Percentiles rank a stretch among this genome's conserved stretches.
These are phyloP conservation scores for Phrynocephalus versicolor DNA, from an alignment of 2,113 vertebrate species.

Conservation along the genomic window DNA sequence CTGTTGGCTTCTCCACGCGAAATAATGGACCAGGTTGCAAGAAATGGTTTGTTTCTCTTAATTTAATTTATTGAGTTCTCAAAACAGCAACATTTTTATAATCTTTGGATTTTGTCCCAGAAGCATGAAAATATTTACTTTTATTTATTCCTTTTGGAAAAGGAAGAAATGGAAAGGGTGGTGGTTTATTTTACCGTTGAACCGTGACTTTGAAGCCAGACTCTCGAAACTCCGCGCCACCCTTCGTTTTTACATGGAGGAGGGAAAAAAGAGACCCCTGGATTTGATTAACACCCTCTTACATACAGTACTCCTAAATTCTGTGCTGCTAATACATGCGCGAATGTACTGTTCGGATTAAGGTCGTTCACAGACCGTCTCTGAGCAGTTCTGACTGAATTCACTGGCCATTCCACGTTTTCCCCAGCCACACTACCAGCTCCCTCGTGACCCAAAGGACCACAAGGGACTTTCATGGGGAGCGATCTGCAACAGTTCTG, in stretches of 20 bases:
- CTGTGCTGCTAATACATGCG: not conserved
- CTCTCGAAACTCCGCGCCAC: not conserved
- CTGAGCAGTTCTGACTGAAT: not conserved
- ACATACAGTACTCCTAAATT: not conserved
- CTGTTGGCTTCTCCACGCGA: not conserved
- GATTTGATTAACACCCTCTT: not conserved
- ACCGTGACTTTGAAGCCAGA: not conserved
- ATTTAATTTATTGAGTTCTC: constrained; percentile 24
- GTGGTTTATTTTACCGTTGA: constrained; percentile 3
- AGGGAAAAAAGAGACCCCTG: not conserved
- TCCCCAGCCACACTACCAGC: not conserved
- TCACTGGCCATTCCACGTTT: not conserved
- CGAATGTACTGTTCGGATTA: not conserved
- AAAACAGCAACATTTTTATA: constrained; percentile 13
- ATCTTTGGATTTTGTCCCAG: constrained; percentile 23
- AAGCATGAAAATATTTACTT: constrained; percentile 3
- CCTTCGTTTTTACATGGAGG: not conserved
- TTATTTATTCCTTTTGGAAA: constrained; percentile 18
- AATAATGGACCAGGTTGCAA: not conserved
- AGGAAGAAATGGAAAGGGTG: not conserved
- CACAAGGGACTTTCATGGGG: too few species aligned
- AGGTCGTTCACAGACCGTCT: not conserved
- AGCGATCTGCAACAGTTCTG: too few species aligned
- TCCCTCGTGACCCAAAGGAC: not conserved
- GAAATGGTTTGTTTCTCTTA: not conserved